A percentile compares a stretch with the other conserved stretches of the same genome.
phyloP scores from a whole-genome alignment of 2,888 invertebrate species.

The Cataglyphis albicans region DNA sequence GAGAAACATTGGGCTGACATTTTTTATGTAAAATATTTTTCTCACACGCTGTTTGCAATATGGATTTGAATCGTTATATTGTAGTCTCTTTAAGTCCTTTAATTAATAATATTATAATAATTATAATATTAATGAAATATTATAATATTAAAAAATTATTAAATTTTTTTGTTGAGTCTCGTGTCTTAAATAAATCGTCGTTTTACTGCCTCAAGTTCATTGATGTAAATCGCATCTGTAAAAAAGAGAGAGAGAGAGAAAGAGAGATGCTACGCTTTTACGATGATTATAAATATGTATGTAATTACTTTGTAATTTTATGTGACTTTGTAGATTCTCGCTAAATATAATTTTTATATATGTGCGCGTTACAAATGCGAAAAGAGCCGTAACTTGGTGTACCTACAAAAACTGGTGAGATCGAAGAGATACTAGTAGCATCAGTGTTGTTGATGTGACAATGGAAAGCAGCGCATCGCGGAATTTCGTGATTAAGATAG shows the following conservation, averaged over 20 bases:
- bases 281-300: constrained; percentile 77
- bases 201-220: constrained; percentile 24
- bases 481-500: constrained; percentile 65
- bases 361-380: constrained; percentile 57
- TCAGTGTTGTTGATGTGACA: constrained; percentile 30
- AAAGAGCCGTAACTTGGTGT: constrained; percentile 44
- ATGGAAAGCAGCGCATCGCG: constrained; percentile 59
- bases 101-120: neutral
- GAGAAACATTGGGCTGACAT: neutral
- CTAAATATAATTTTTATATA: constrained; percentile 75
- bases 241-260: constrained; percentile 57
- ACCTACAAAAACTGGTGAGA: constrained; percentile 48
- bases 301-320: constrained; percentile 77
- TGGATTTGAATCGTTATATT: constrained; percentile 4
- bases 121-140: constrained; percentile 10
- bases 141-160: neutral
- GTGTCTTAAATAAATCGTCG: neutral
- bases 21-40: constrained; percentile 7
- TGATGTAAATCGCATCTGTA: constrained; percentile 47
- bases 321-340: constrained; percentile 67
- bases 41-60: constrained; percentile 26
- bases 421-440: constrained; percentile 34
- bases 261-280: constrained; percentile 71
- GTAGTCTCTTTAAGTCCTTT: neutral
- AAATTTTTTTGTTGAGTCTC: neutral